Evolutionary conservation across 2,113 vertebrate species (phyloP).

Genomic region (Caranx ignobilis): DNA sequence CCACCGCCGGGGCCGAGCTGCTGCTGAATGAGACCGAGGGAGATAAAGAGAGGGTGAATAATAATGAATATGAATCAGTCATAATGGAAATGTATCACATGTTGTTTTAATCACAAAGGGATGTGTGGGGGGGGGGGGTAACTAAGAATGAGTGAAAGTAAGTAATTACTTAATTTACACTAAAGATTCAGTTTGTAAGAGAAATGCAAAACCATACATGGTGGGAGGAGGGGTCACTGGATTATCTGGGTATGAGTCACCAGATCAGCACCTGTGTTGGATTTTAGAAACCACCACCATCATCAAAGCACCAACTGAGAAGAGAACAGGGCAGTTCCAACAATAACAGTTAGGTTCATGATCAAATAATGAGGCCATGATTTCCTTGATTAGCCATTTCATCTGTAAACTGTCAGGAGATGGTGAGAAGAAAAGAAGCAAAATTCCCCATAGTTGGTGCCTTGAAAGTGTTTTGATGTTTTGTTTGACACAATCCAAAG

Average conservation of each 20-base stretch:
- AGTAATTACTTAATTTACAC: conserved; percentile 23
- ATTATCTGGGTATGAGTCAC: not conserved
- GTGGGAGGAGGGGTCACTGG: not conserved
- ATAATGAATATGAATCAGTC: conserved; percentile 37
- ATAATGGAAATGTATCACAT: conserved; percentile 22
- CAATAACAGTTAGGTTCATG: not conserved
- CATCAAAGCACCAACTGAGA: not conserved
- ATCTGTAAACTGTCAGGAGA: no score
- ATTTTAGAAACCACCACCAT: conserved; percentile 3
- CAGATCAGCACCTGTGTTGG: not conserved
- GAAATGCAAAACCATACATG: conserved; percentile 12
- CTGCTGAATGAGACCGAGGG: conserved; percentile 32
- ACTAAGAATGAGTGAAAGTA: not conserved
- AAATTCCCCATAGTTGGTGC: no score
- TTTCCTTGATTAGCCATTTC: no score
- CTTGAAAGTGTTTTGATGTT: no score
- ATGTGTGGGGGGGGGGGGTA: not conserved
- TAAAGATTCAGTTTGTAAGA: not conserved
- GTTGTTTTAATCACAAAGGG: conserved; percentile 34
- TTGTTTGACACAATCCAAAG: no score
- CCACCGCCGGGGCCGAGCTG: conserved; percentile 21
- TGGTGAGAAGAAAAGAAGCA: no score
- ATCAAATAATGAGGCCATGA: not conserved
- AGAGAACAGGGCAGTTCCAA: not conserved
- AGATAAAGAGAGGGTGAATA: conserved; percentile 12